These are phyloP conservation scores for Trypoxylon attenuatum DNA, from an alignment of 2,888 invertebrate species.

Conservation along the genomic window DNA sequence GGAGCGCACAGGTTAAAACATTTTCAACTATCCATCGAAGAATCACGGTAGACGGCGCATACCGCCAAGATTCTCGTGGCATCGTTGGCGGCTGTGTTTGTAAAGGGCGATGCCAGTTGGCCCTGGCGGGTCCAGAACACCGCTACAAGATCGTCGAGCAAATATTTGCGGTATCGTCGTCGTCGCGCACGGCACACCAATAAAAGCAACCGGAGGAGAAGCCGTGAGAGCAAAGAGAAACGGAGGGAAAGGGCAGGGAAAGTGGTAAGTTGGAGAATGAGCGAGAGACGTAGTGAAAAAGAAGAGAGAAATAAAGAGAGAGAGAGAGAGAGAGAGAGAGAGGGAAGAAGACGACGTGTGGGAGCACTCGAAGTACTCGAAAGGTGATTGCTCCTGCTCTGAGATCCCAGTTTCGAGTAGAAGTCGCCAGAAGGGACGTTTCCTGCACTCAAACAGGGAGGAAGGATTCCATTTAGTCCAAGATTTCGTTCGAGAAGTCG, in stretches of 20 bases:
- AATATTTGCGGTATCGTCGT: slow-evolving; percentile 57
- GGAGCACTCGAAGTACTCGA: slow-evolving; percentile 34
- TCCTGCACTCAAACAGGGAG: slow-evolving; percentile 42
- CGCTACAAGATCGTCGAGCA: slow-evolving; percentile 42
- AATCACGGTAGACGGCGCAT: no score
- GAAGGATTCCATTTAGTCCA: slow-evolving; percentile 58
- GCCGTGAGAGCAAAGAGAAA: slow-evolving; percentile 17
- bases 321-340: background rate
- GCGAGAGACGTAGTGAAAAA: slow-evolving; percentile 1
- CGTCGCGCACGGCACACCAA: slow-evolving; percentile 41
- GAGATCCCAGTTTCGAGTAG: slow-evolving; percentile 57
- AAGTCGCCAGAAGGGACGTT: slow-evolving; percentile 62
- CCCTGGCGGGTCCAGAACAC: no score
- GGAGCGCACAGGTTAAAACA: no score
- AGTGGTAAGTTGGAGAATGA: background rate
- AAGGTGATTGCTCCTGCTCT: slow-evolving; percentile 51
- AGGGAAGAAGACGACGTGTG: slow-evolving; percentile 4
- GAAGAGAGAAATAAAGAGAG: background rate
- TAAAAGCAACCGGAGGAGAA: slow-evolving; percentile 43
- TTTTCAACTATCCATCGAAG: no score
- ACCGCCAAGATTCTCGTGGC: no score
- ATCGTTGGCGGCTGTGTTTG: slow-evolving; percentile 26
- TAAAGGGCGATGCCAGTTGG: no score
- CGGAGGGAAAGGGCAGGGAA: background rate
- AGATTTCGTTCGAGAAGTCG: slow-evolving; percentile 52